Conservation (phyloP, 2,888 invertebrate species). For the Cataglyphis altisquamis region DNA sequence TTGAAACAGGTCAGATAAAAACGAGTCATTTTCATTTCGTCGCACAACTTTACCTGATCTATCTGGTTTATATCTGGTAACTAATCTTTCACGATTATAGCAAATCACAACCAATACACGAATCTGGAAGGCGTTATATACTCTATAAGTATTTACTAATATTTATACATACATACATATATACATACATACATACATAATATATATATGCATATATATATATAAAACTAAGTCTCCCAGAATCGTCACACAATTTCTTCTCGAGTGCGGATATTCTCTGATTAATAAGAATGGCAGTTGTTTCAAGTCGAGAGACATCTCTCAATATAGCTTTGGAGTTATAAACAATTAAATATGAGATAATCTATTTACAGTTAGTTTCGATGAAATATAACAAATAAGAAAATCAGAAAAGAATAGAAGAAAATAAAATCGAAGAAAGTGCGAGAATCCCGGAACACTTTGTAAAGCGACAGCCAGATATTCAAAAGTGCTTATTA, state of each 20-base stretch:
- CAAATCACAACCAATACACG: conserved; percentile 74
- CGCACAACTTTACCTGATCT: conserved; percentile 37
- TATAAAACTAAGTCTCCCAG: conserved; percentile 30
- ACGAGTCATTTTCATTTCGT: conserved; percentile 35
- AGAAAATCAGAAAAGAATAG: not conserved
- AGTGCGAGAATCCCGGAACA: conserved; percentile 27
- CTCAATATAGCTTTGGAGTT: not conserved
- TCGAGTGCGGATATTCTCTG: not conserved
- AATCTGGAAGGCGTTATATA: conserved; percentile 68
- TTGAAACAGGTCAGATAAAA: conserved; percentile 24
- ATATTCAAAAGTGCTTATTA: conserved; percentile 29
- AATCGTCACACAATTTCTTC: conserved; percentile 38
- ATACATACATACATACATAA: conserved; percentile 48
- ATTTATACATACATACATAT: conserved; percentile 63
- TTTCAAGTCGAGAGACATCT: not conserved
- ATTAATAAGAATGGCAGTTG: not conserved
- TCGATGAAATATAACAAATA: not conserved
- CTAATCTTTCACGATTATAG: conserved; percentile 69
- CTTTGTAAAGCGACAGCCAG: conserved; percentile 32
- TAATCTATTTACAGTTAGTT: not conserved
- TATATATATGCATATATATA: conserved; percentile 68
- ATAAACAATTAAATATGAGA: not conserved
- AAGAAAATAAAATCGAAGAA: conserved; percentile 5
- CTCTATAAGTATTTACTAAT: conserved; percentile 64
- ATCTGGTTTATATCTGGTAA: conserved; percentile 69